Conservation (phyloP, 2,797 vertebrate species). For the Urosaurus nigricauda region DNA sequence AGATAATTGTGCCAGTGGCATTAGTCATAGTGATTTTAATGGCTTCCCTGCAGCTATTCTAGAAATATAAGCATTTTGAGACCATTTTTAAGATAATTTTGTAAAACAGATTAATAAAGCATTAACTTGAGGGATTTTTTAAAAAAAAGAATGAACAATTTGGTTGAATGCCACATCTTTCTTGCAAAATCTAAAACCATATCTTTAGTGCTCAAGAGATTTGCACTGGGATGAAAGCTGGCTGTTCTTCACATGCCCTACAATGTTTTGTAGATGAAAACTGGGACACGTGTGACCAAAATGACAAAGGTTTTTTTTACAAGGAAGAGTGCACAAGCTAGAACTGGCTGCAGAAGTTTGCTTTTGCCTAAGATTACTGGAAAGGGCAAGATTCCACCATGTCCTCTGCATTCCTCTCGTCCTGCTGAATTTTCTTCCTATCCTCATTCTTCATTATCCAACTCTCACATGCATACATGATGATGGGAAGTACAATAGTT, state of each 20-base stretch:
- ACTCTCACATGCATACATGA: too few relatives aligned
- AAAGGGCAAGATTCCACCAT: too few relatives aligned
- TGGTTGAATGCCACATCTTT: neutral
- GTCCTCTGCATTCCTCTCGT: too few relatives aligned
- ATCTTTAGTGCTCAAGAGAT: neutral
- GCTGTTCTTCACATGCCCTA: neutral
- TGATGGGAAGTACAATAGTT: too few relatives aligned
- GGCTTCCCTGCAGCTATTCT: conserved; percentile 61
- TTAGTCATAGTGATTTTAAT: conserved; percentile 63
- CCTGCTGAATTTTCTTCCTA: too few relatives aligned
- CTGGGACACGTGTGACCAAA: too few relatives aligned
- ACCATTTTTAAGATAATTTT: conserved; percentile 27
- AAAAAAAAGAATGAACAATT: neutral
- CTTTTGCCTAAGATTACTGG: too few relatives aligned
- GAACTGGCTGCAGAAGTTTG: too few relatives aligned
- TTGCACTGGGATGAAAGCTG: conserved; percentile 3
- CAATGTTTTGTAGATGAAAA: neutral
- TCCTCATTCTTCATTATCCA: too few relatives aligned
- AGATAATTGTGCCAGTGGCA: conserved; percentile 19
- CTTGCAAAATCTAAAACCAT: neutral
- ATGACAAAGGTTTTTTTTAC: too few relatives aligned
- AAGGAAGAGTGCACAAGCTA: too few relatives aligned
- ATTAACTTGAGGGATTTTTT: neutral
- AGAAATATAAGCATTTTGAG: conserved; percentile 59
- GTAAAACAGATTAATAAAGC: conserved; percentile 39